Base-by-base conservation (phyloP, 2,888 invertebrate genomes). In the Drosophila prostipennis region DNA sequence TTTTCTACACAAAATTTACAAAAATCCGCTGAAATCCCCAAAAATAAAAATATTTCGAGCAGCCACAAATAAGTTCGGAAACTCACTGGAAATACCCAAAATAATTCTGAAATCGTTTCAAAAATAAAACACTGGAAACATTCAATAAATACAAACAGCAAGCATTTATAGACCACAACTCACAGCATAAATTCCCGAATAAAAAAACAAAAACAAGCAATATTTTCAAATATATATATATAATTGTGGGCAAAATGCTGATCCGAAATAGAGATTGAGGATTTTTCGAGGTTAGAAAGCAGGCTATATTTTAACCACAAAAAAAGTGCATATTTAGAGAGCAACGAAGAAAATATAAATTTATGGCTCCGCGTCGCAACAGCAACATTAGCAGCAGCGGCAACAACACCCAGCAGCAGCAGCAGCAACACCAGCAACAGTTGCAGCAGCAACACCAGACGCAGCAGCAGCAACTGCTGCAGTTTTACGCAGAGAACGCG, bases 301-400 rank as follows among this genome's bases (percentile, higher is more conserved):
- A 11, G 34, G 11, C 43, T 3, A 13, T 11, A 1, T 16, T 32
- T 16, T 7, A 26, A 23, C 16, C 29, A 16, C 48, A n/a, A 19
- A 16, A 16, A n/a, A 16, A 37, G 29, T 14, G 57, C 39, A 40
- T 29, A 39, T 14, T 32, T 29, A 32, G 14, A 72, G 37, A 37
- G n/a, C 16, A 2, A 13, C 10, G 13, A 72, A 53, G 59, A 74
- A 85, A 87, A 85, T 78, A 46, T 84, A 79, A 86, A 88, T 90
- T 87, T 89, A 93, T 93, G 93, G 93, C 93, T 89, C 93, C 93
- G 84, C 93, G 93, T 91, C 93, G 94, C 88, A 93, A 93, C 89
- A 92, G 92, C 68, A 77, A 65, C 68, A 72, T 49, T 42, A 72
- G 45, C 65, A 49, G 49, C 67, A 68, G 59, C 54, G 56, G 36